Conservation (phyloP, 2,113 vertebrate genomes). For the Scopus umbretta region DNA sequence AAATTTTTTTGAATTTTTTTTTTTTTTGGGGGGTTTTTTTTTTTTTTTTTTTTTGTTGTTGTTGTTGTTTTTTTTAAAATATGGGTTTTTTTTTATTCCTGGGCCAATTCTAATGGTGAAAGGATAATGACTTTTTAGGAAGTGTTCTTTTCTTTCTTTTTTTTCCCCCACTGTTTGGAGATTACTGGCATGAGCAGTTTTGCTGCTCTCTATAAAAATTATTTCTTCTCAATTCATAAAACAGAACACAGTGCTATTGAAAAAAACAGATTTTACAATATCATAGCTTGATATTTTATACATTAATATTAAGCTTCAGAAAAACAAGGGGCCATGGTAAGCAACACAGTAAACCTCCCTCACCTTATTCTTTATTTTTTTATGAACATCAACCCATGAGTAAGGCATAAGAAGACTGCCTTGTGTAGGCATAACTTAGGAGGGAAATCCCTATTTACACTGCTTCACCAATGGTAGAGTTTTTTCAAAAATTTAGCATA, state of each 20-base stretch:
- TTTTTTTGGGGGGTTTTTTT: too few species aligned
- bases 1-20: too few species aligned
- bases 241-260: not conserved
- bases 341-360: not conserved
- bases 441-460: not conserved
- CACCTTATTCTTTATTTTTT: not conserved
- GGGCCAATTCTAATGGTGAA: not conserved
- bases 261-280: not conserved
- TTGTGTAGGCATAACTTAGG: not conserved
- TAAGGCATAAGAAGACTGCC: not conserved
- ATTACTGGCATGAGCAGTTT: not conserved
- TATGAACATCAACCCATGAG: not conserved
- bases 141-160: not conserved
- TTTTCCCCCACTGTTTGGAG: not conserved
- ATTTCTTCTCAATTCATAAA: not conserved
- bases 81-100: not conserved
- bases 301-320: not conserved
- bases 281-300: not conserved
- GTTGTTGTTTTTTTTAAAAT: too few species aligned
- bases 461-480: not conserved
- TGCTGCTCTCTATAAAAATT: not conserved
- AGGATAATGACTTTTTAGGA: not conserved
- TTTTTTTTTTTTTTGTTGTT: too few species aligned
- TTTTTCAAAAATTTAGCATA: not conserved
- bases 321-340: not conserved